Evolutionary conservation across 2,888 invertebrate genomes (phyloP).

Genomic region (Agriopis leucophaearia): DNA sequence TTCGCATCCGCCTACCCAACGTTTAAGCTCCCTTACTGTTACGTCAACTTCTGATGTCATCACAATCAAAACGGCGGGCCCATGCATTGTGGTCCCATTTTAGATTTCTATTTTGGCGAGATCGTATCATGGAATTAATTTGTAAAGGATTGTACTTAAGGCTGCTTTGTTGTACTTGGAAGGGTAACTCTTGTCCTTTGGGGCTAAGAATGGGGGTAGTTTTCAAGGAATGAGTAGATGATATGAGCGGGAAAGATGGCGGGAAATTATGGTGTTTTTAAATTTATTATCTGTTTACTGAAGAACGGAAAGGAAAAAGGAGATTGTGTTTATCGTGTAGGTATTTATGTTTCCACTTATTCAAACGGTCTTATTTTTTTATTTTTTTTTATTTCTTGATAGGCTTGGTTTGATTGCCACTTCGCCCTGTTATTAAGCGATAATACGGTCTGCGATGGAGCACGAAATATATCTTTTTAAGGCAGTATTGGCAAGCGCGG

Average conservation of each 20-base stretch:
- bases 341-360: too few relatives aligned
- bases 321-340: too few relatives aligned
- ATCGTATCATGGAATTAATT: constrained; percentile 36
- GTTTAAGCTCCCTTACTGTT: constrained; percentile 17
- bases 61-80: constrained; percentile 33
- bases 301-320: too few relatives aligned
- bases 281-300: background rate
- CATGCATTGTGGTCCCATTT: constrained; percentile 40
- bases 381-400: too few relatives aligned
- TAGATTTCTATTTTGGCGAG: constrained; percentile 42
- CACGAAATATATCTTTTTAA: too few relatives aligned
- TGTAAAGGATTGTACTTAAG: constrained; percentile 28
- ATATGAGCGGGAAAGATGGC: background rate
- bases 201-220: constrained; percentile 9
- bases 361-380: too few relatives aligned
- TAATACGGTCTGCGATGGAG: too few relatives aligned
- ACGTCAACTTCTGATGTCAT: constrained; percentile 17
- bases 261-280: background rate
- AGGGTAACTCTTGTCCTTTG: constrained; percentile 19
- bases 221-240: constrained; percentile 1
- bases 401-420: too few relatives aligned
- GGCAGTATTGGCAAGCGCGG: too few relatives aligned
- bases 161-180: constrained; percentile 10
- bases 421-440: too few relatives aligned
- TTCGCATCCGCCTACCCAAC: background rate